Conservation (phyloP, 1,140 invertebrate species). For the Tetramorium simillimum region DNA sequence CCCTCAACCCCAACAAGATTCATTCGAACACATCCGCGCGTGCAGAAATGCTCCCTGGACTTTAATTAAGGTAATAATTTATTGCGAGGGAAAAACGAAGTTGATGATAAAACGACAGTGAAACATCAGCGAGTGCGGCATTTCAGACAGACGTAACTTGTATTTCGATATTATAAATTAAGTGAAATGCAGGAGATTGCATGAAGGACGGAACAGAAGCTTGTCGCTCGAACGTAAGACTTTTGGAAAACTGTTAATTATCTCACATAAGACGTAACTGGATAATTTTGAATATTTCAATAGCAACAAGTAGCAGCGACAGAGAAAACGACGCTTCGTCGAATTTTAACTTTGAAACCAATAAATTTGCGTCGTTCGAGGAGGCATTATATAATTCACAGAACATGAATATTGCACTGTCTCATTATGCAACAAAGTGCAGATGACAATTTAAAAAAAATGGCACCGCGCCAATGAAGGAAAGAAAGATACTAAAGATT, state of each 20-base stretch:
- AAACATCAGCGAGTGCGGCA: background rate
- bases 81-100: constrained; percentile 25
- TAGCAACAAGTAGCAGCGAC: constrained; percentile 39
- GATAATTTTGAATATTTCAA: background rate
- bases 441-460: background rate
- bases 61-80: constrained; percentile 67
- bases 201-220: background rate
- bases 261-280: background rate
- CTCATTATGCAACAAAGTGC: background rate
- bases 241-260: constrained; percentile 36
- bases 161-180: constrained; percentile 10
- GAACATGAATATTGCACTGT: background rate
- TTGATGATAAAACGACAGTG: constrained; percentile 14
- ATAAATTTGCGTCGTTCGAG: constrained; percentile 8
- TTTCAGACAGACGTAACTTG: background rate
- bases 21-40: constrained; percentile 47
- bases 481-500: background rate
- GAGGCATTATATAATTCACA: background rate
- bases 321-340: background rate
- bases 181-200: background rate
- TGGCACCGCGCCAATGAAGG: background rate
- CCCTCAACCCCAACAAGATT: constrained; percentile 28
- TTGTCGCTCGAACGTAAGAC: background rate
- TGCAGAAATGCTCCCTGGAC: constrained; percentile 17
- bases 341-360: background rate